Percentiles rank a stretch among this genome's conserved stretches.
phyloP scores from a whole-genome alignment of 1,140 invertebrate species.

The Trigoniulus corallinus region DNA sequence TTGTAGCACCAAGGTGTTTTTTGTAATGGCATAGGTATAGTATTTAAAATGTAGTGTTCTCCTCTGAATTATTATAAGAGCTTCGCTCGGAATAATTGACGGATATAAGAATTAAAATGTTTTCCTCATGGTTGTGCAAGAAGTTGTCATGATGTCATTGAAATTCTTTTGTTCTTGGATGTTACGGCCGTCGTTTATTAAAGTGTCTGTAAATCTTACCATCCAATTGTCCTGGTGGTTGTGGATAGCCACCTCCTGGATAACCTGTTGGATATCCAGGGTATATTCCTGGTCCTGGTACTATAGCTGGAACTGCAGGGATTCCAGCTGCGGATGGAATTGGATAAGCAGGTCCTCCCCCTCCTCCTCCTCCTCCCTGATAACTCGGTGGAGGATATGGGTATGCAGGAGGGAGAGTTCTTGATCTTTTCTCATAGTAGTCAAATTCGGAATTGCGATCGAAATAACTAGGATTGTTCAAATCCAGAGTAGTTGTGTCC shows the following conservation, averaged over 20 bases:
- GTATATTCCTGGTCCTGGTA: not conserved
- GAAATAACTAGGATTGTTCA: constrained; percentile 65
- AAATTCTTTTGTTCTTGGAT: too few relatives aligned
- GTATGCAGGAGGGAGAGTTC: not conserved
- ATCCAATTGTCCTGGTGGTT: constrained; percentile 10
- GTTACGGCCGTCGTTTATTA: too few relatives aligned
- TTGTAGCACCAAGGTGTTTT: too few relatives aligned
- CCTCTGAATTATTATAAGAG: too few relatives aligned
- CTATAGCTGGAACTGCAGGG: not conserved
- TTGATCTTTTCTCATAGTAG: constrained; percentile 46
- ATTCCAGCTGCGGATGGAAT: not conserved
- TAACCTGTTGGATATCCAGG: not conserved
- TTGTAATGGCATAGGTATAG: too few relatives aligned
- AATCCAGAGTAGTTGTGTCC: constrained; percentile 62
- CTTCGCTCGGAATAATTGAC: too few relatives aligned
- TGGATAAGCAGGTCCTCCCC: not conserved
- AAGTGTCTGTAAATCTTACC: too few relatives aligned
- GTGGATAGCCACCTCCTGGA: constrained; percentile 1
- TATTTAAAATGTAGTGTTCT: too few relatives aligned
- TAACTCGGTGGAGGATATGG: not conserved
- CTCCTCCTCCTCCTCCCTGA: not conserved
- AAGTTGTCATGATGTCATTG: too few relatives aligned
- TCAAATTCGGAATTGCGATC: constrained; percentile 67
- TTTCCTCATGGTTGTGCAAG: too few relatives aligned
- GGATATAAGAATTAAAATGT: too few relatives aligned